phyloP scores from a whole-genome alignment of 2,113 vertebrate species.

The Rhodinocichla rosea region DNA sequence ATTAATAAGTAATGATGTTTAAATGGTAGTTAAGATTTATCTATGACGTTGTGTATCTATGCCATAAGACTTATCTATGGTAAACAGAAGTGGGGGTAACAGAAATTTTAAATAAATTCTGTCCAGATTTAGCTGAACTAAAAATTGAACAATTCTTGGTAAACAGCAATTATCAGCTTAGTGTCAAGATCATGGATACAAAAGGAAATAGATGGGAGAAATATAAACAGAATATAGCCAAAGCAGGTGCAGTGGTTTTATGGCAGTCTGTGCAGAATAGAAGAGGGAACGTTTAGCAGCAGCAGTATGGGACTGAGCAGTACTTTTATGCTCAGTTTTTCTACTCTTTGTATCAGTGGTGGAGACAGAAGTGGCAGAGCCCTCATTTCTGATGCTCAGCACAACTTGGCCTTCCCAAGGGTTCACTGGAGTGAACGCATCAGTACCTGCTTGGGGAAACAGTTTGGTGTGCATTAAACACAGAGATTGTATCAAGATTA shows the following conservation, averaged over 20 bases:
- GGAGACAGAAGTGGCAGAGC: neutral
- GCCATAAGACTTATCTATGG: neutral
- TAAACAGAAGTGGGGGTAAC: neutral
- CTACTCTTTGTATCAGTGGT: neutral
- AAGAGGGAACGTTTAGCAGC: neutral
- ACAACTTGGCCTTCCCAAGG: neutral
- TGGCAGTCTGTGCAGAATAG: neutral
- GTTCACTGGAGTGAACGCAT: neutral
- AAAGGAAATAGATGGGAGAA: neutral
- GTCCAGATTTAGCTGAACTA: neutral
- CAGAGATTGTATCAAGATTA: neutral
- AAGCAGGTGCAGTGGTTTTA: neutral
- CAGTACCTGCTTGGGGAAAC: neutral
- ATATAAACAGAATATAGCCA: neutral
- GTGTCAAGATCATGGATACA: neutral
- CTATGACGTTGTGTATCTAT: neutral
- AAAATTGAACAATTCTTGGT: neutral
- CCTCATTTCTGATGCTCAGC: neutral
- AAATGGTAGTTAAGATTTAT: neutral
- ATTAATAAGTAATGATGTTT: neutral
- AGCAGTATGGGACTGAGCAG: neutral
- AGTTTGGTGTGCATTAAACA: neutral
- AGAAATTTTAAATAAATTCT: neutral
- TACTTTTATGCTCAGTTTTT: neutral
- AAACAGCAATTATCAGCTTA: neutral